Evolutionary conservation across 2,888 invertebrate genomes (phyloP).

Genomic region (Prosapia bicincta): DNA sequence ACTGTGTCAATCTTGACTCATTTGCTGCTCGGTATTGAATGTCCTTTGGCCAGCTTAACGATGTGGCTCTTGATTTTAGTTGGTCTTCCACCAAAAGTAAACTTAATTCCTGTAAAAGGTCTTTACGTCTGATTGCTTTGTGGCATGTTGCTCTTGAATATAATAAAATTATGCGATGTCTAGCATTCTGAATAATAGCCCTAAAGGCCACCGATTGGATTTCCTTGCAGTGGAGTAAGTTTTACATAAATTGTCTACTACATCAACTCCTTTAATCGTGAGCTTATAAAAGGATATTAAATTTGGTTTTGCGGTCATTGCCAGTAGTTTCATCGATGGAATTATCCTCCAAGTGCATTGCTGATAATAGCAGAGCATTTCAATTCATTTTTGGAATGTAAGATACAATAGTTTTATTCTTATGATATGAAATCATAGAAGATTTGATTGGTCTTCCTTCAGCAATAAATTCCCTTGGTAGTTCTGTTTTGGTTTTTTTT

Average conservation of each 20-base stretch:
- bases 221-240: neutral
- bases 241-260: neutral
- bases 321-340: neutral
- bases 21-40: no score
- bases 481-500: neutral
- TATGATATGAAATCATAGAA: neutral
- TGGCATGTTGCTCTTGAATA: no score
- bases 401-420: constrained; percentile 20
- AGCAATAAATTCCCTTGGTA: no score
- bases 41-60: no score
- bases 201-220: constrained; percentile 26
- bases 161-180: neutral
- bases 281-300: neutral
- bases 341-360: constrained; percentile 24
- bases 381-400: constrained; percentile 26
- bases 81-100: no score
- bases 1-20: no score
- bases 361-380: constrained; percentile 24
- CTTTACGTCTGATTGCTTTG: no score
- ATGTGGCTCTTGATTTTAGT: no score
- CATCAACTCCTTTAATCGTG: neutral
- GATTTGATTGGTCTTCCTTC: no score
- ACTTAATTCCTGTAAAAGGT: no score
- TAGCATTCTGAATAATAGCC: constrained; percentile 19
- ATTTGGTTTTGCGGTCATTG: neutral